phyloP scores from a whole-genome alignment of 2,888 invertebrate species.

The Eucera pruinosa region DNA sequence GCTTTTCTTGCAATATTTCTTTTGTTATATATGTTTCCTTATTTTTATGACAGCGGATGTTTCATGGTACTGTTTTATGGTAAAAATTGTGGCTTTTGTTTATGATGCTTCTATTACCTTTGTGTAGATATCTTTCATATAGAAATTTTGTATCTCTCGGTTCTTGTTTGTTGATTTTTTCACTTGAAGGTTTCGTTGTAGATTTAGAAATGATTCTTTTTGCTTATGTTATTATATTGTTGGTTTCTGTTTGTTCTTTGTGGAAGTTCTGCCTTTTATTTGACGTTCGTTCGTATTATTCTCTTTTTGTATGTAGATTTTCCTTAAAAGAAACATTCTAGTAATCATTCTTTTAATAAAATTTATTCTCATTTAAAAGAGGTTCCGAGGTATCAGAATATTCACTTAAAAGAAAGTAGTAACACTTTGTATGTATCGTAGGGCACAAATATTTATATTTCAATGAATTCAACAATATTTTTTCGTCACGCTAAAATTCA shows the following conservation, averaged over 20 bases:
- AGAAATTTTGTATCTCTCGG: background rate
- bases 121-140: background rate
- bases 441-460: no score
- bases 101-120: background rate
- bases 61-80: background rate
- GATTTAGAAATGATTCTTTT: background rate
- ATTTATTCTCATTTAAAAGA: no score
- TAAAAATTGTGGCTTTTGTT: background rate
- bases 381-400: no score
- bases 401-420: no score
- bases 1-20: background rate
- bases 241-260: background rate
- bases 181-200: background rate
- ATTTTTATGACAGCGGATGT: background rate
- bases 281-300: no score
- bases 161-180: background rate
- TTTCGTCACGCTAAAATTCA: no score
- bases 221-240: no score
- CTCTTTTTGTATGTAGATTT: no score
- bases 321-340: no score
- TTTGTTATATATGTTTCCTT: background rate
- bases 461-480: no score
- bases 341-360: no score
- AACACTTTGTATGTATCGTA: no score
- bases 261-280: background rate